These are phyloP conservation scores for Elachura formosa DNA, from an alignment of 2,113 vertebrate genomes.

Conservation along the genomic window DNA sequence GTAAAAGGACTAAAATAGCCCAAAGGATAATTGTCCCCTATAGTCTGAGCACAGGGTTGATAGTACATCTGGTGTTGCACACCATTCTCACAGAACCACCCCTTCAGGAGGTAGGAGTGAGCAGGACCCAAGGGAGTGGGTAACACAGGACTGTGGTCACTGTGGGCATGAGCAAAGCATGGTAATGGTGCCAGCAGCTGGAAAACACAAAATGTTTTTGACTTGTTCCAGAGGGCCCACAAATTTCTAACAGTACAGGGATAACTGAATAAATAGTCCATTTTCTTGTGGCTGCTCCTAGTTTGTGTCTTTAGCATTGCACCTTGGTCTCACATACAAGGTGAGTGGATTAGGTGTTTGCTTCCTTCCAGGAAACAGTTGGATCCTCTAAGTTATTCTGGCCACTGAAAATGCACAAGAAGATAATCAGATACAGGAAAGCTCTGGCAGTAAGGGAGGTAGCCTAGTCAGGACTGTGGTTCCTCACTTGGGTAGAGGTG, in stretches of 20 bases:
- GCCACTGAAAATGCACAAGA: background rate
- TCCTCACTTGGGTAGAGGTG: background rate
- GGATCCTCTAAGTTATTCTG: background rate
- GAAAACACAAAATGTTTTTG: background rate
- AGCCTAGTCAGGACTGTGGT: background rate
- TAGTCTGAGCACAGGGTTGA: background rate
- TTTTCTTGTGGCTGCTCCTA: background rate
- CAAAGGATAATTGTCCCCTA: background rate
- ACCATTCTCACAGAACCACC: background rate
- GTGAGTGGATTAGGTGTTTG: background rate
- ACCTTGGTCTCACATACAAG: background rate
- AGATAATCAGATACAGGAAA: background rate
- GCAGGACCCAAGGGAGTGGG: background rate
- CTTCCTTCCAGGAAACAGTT: background rate
- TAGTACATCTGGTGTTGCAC: background rate
- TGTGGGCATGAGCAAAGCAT: background rate
- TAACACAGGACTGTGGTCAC: accelerated
- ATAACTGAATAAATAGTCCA: background rate
- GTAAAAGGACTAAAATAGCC: background rate
- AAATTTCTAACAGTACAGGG: background rate
- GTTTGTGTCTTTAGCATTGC: background rate
- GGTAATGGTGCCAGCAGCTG: background rate
- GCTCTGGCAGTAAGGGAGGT: background rate
- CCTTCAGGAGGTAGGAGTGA: background rate
- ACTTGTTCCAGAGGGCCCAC: background rate